Percentiles rank a stretch among this genome's conserved stretches.
Evolutionary conservation across 2,888 invertebrate genomes (phyloP).

Genomic region (Nebria salina): DNA sequence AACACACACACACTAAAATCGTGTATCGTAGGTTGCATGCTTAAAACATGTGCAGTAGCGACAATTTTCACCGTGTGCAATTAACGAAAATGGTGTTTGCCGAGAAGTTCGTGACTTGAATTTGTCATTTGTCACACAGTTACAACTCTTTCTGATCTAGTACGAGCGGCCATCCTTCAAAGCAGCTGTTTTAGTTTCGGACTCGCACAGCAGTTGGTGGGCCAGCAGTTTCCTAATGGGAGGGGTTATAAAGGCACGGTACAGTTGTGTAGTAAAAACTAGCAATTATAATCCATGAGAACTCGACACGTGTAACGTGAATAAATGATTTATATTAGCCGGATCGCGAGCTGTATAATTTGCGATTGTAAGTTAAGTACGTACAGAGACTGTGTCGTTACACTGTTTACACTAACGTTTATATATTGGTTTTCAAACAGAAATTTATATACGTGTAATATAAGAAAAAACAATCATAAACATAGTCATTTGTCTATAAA

Average conservation of each 20-base stretch:
- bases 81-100: slow-evolving; percentile 42
- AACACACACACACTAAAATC: neutral
- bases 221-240: neutral
- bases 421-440: too few species aligned
- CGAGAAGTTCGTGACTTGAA: slow-evolving; percentile 1
- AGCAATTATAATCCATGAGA: slow-evolving; percentile 41
- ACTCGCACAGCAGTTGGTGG: neutral
- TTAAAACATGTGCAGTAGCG: neutral
- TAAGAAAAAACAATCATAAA: too few species aligned
- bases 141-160: neutral
- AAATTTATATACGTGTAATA: too few species aligned
- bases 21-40: neutral
- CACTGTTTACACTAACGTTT: neutral
- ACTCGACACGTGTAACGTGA: slow-evolving; percentile 37
- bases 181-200: neutral
- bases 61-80: slow-evolving; percentile 40
- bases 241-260: neutral
- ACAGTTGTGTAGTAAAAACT: slow-evolving; percentile 46
- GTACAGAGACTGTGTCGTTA: slow-evolving; percentile 10
- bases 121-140: neutral
- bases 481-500: too few species aligned
- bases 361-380: slow-evolving; percentile 40
- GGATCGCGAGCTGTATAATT: slow-evolving; percentile 44
- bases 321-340: slow-evolving; percentile 44
- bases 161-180: neutral